These are phyloP conservation scores for Porites evermanni DNA, from an alignment of 92 coral and sea anemone genomes.

Conservation along the genomic window DNA sequence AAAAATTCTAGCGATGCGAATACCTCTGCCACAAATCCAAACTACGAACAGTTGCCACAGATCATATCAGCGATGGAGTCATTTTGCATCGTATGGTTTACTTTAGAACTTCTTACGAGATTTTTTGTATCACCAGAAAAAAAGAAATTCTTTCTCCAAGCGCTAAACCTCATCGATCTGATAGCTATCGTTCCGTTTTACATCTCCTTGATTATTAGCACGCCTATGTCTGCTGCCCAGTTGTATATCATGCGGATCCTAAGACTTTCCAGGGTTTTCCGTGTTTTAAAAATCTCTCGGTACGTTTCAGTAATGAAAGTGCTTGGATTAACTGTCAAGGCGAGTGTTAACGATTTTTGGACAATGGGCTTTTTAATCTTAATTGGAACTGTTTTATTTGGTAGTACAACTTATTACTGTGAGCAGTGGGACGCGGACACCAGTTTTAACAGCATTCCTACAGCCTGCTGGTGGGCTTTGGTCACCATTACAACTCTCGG, in stretches of 20 bases:
- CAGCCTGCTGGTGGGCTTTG: constrained; percentile 71
- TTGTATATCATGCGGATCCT: constrained; percentile 58
- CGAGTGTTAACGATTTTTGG: constrained; percentile 65
- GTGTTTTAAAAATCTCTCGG: constrained; percentile 66
- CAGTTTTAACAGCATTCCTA: constrained; percentile 61
- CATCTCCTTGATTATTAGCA: constrained; percentile 38
- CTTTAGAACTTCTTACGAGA: constrained; percentile 51
- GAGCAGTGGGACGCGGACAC: constrained; percentile 74
- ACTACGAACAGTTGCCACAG: not conserved
- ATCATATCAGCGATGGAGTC: constrained; percentile 37
- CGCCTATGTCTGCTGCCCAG: constrained; percentile 2
- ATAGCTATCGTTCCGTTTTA: constrained; percentile 62
- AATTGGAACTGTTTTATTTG: constrained; percentile 69
- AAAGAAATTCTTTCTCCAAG: constrained; percentile 38
- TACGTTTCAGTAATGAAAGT: constrained; percentile 70
- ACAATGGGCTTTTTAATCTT: constrained; percentile 65
- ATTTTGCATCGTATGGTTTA: constrained; percentile 56
- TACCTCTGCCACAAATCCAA: not conserved
- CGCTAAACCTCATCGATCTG: constrained; percentile 65
- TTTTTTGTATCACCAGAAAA: constrained; percentile 63
- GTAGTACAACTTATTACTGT: constrained; percentile 65
- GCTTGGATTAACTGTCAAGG: constrained; percentile 62
- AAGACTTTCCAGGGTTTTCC: constrained; percentile 57
- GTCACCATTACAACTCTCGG: constrained; percentile 73
- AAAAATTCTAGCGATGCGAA: no score